A percentile compares a stretch with the other conserved stretches of the same genome.
Evolutionary conservation across 2,113 vertebrate genomes (phyloP).

Genomic region (Prietella phreatophila): DNA sequence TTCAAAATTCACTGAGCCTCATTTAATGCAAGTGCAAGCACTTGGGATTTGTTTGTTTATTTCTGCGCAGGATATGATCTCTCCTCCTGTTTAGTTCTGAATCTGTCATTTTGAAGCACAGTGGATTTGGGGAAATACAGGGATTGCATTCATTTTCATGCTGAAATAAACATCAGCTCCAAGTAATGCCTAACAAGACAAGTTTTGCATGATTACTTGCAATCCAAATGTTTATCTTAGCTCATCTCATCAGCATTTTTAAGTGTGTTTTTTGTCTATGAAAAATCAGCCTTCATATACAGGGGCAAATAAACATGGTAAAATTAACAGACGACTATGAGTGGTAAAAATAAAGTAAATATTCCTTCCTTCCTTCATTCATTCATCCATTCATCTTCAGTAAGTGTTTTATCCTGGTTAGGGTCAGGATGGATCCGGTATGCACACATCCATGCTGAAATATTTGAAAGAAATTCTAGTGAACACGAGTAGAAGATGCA

Average conservation of each 20-base stretch:
- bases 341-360: neutral
- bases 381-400: neutral
- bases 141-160: neutral
- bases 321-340: no score
- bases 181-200: constrained; percentile 4
- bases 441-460: neutral
- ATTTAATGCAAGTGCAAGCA: neutral
- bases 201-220: constrained; percentile 2
- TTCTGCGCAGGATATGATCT: neutral
- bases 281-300: neutral
- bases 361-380: neutral
- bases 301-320: neutral
- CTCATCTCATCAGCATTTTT: neutral
- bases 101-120: neutral
- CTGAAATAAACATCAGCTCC: neutral
- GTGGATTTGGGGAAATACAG: neutral
- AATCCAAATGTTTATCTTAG: neutral
- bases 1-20: neutral
- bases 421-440: neutral
- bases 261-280: neutral
- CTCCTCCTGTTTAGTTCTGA: neutral
- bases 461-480: no score
- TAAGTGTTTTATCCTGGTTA: neutral
- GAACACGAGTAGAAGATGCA: neutral
- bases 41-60: constrained; percentile 5